phyloP scores from a whole-genome alignment of 2,797 vertebrate species.

The Lophius americanus region DNA sequence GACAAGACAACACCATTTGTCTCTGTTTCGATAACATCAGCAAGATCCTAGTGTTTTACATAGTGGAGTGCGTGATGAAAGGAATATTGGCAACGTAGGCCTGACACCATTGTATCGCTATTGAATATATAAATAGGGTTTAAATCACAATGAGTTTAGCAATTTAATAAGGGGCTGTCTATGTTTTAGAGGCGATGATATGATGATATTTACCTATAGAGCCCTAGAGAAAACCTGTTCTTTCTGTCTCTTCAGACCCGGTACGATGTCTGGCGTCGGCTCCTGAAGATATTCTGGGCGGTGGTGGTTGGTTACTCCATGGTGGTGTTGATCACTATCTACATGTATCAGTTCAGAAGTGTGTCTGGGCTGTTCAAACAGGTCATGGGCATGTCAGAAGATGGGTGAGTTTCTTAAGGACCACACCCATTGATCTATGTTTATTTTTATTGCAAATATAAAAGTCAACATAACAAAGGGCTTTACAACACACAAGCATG shows the following conservation, averaged over 20 bases:
- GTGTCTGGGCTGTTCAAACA: slow-evolving; percentile 81
- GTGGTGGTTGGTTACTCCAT: slow-evolving; percentile 83
- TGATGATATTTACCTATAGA: background rate
- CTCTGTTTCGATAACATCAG: slow-evolving; percentile 47
- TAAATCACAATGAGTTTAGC: background rate
- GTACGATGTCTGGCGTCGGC: slow-evolving; percentile 75
- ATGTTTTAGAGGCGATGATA: background rate
- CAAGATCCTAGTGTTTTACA: slow-evolving; percentile 37
- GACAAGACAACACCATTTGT: slow-evolving; percentile 34
- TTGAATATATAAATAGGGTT: background rate
- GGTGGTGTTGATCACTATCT: slow-evolving; percentile 81
- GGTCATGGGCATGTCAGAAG: slow-evolving; percentile 84
- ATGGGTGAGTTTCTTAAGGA: slow-evolving; percentile 70
- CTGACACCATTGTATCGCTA: background rate
- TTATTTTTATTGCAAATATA: no score
- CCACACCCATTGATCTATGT: background rate
- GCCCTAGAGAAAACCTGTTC: background rate
- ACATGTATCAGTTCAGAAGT: slow-evolving; percentile 84
- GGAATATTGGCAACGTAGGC: slow-evolving; percentile 1
- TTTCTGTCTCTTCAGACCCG: slow-evolving; percentile 58
- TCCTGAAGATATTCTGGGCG: slow-evolving; percentile 83
- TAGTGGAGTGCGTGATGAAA: slow-evolving; percentile 6
- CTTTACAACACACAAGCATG: no score
- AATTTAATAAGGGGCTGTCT: background rate
- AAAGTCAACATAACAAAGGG: no score